A percentile compares a stretch with the other conserved stretches of the same genome.
phyloP scores from a whole-genome alignment of 1,140 invertebrate genomes.

The Cyclina sinensis region DNA sequence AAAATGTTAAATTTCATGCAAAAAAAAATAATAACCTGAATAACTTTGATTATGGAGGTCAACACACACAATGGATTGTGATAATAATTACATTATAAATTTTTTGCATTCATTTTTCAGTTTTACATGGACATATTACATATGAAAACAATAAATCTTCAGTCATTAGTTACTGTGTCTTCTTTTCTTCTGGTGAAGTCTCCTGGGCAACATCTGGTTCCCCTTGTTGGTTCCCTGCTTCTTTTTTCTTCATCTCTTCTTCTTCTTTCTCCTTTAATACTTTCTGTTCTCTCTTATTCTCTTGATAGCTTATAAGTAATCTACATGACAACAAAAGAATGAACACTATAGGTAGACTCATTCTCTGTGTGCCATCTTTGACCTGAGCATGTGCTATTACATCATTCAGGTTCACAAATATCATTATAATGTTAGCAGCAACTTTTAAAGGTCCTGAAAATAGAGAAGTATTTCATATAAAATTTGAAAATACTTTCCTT shows the following conservation, averaged over 20 bases:
- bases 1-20: too few relatives aligned
- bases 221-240: neutral
- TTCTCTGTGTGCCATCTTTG: conserved; percentile 96
- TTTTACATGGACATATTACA: too few relatives aligned
- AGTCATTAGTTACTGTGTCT: neutral
- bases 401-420: conserved; percentile 94
- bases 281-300: conserved; percentile 5
- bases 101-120: too few relatives aligned
- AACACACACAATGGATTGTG: too few relatives aligned
- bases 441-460: conserved; percentile 95
- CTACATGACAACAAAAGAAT: conserved; percentile 98
- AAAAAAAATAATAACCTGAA: too few relatives aligned
- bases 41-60: too few relatives aligned
- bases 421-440: conserved; percentile 93
- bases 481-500: too few relatives aligned
- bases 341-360: conserved; percentile 97
- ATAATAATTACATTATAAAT: too few relatives aligned
- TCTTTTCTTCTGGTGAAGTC: conserved; percentile 22
- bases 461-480: too few relatives aligned
- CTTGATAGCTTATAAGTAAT: conserved; percentile 90
- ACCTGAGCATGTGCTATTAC: conserved; percentile 97
- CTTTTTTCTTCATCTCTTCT: neutral
- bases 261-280: neutral
- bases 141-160: too few relatives aligned
- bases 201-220: neutral